Base-by-base conservation (phyloP, 2,113 vertebrate species). In the Petromus typicus region DNA sequence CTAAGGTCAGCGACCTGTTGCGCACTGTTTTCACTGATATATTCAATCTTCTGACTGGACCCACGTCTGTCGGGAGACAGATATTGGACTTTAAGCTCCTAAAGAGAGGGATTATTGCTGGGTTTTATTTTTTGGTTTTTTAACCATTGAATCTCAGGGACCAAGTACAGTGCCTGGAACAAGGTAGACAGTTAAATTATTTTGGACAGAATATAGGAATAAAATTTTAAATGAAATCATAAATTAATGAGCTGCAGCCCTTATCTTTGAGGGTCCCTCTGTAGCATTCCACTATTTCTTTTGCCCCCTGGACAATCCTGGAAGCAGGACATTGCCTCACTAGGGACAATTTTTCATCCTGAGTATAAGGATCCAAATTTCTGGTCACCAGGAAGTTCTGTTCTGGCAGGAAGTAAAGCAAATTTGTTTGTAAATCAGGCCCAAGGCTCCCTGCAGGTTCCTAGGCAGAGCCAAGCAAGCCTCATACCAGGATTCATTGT, bases 321-420 rank as follows among this genome's bases (percentile, higher is more conserved):
- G 75, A 95, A 95, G 59, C 78, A 80, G 95, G 90, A 43, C 92
- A 66, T 66, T 73, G 40, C 32, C 89, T 25, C 93, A 89, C 95
- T 78, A 82, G 93, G 96, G 92, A 96, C 76, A 45, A 18, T 80
- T 82, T 93, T 54, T 63, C 63, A 80, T 88, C 69, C 54, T 95
- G 91, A 48, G 69, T 80, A 34, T 87, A 86, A 84, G 32, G 59
- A 93, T 93, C 92, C 75, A 95, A 96, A 86, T 63, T 93, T 89
- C 83, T 5, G 9, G 63, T 51, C 79, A 95, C 61, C 96, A 91
- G 97, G 89, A 97, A 97, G 93, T 89, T 88, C 83, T 69, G n/a
- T 85, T 87, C 93, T 94, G 87, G 97, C 97, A 98, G 97, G 96
- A 98, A 98, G 93, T 86, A 2, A n/a, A 95, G 80, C 34, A 90